Base-by-base conservation (phyloP, 2,797 vertebrate species). In the Petrocephalus schoutedeni region DNA sequence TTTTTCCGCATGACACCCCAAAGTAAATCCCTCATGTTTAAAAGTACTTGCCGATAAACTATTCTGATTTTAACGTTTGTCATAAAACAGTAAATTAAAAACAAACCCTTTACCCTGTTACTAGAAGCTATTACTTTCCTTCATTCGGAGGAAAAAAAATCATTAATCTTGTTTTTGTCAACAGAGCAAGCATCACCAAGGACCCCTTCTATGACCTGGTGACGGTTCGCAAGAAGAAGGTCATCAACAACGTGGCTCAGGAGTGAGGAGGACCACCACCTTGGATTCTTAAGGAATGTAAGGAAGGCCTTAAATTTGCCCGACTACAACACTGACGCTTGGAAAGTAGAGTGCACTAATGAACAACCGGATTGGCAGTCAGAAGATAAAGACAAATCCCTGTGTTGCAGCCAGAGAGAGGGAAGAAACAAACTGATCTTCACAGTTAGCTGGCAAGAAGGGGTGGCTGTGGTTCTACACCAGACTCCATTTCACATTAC, bases 131-230 rank as follows among this genome's bases (percentile, higher is more conserved):
- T 28, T 7, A 23, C 28, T n/a, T 45, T 36, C 14, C 21, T 3
- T 41, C 3, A 21, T 61, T 8, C 28, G 23, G 21, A 8, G 59
- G 1, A 67, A 28, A 64, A 16, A 19, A 57, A 87, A 53, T 19
- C 9, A 53, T 21, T 10, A 23, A 21, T 1, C 45, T 86, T 64
- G 6, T 61, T 87, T 67, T 28, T 19, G 14, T 59, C 19, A 51
- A 92, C 93, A 99, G 98, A 90, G 97, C 97, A 6, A 99, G 98
- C 86, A 98, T 99, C 92, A 97, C 97, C 86, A 97, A 97, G 28
- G 96, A 98, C 88, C 98, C 98, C 0, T 99, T 99, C 95, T 99
- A 98, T 5, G 98, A 99, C 92, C 92, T 98, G 89, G 95, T 99
- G n/a, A 96, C 97, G 1, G 93, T 97, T 21, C 95, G 97, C 80